Conservation (phyloP, 23 tunicate species). For the Styela clava region DNA sequence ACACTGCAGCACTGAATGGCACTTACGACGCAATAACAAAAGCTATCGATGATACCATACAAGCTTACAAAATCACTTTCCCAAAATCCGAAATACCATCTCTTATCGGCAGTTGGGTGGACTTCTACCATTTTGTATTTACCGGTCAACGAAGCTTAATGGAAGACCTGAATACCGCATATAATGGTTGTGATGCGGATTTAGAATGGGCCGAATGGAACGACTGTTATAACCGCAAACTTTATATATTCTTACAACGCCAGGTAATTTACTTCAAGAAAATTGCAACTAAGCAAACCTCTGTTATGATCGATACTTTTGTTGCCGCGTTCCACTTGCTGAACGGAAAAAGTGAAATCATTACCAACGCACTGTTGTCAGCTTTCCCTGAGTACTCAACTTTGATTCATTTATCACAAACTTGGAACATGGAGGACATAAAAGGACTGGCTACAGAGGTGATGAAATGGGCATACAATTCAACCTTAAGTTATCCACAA, state of each 20-base stretch:
- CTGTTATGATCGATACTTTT: not conserved
- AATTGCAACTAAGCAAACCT: not conserved
- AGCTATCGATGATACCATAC: not conserved
- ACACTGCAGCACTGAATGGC: not conserved
- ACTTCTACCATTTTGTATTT: too few relatives aligned
- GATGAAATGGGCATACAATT: not conserved
- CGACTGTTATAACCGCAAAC: too few relatives aligned
- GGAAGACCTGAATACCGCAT: not conserved
- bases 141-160: too few relatives aligned
- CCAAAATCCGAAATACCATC: slow-evolving; percentile 3
- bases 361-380: not conserved
- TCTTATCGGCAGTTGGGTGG: not conserved
- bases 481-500: not conserved
- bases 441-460: not conserved
- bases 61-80: not conserved
- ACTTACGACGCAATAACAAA: not conserved
- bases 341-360: too few relatives aligned
- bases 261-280: too few relatives aligned
- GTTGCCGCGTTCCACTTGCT: not conserved
- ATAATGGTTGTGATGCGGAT: not conserved
- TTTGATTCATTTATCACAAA: not conserved
- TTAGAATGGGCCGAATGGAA: not conserved
- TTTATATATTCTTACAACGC: too few relatives aligned
- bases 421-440: not conserved
- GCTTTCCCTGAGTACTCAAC: not conserved